phyloP scores from a whole-genome alignment of 2,113 vertebrate species.

The Raja brachyura region DNA sequence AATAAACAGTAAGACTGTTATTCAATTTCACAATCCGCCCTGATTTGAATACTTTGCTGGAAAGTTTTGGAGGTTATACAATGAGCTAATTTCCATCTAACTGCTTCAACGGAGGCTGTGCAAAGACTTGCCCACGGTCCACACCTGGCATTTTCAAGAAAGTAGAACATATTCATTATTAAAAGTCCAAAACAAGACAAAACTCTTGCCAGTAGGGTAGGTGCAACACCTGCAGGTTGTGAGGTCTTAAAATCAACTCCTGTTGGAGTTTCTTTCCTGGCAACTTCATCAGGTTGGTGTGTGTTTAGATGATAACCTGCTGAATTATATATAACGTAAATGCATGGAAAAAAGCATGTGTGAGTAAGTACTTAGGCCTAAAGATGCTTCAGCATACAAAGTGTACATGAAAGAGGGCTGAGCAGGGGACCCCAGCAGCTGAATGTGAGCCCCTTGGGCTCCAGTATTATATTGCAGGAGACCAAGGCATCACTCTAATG shows the following conservation, averaged over 20 bases:
- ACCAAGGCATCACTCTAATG: too few species aligned
- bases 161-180: neutral
- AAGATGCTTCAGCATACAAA: too few species aligned
- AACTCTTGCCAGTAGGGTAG: neutral
- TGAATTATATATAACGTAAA: neutral
- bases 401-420: too few species aligned
- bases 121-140: neutral
- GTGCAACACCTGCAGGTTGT: neutral
- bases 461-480: too few species aligned
- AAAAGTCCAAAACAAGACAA: neutral
- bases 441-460: too few species aligned
- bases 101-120: neutral
- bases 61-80: constrained; percentile 22
- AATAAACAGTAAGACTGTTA: neutral
- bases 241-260: neutral
- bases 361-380: neutral
- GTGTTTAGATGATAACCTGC: neutral
- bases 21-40: neutral
- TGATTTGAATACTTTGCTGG: neutral
- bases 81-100: constrained; percentile 14
- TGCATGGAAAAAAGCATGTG: neutral
- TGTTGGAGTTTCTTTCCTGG: neutral
- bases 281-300: neutral
- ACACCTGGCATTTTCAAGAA: neutral
- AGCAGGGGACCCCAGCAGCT: too few species aligned